phyloP scores from a whole-genome alignment of 2,113 vertebrate genomes.

The Stegastes partitus region DNA sequence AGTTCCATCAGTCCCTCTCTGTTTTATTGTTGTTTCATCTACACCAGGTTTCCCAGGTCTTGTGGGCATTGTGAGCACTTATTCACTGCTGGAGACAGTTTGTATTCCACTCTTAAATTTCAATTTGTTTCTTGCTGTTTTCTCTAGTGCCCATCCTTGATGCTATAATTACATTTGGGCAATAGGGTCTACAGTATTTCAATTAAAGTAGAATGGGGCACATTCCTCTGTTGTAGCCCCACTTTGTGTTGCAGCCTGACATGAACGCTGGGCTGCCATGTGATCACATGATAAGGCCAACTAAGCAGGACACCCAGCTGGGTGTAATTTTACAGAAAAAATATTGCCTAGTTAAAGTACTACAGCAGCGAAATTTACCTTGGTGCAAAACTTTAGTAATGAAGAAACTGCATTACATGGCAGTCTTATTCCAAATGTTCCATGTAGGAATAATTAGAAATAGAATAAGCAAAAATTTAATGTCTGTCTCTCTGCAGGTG shows the following conservation, averaged over 20 bases:
- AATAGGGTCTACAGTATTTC: constrained; percentile 71
- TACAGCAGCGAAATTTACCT: constrained; percentile 72
- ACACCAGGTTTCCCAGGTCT: constrained; percentile 41
- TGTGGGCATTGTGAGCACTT: constrained; percentile 61
- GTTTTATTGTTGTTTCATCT: constrained; percentile 26
- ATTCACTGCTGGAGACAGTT: constrained; percentile 73
- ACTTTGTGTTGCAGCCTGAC: constrained; percentile 50
- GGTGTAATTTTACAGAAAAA: constrained; percentile 72
- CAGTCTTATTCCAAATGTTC: constrained; percentile 79
- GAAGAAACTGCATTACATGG: constrained; percentile 77
- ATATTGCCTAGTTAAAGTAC: constrained; percentile 75
- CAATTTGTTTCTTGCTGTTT: constrained; percentile 77
- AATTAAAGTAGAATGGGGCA: constrained; percentile 72
- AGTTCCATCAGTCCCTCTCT: background rate
- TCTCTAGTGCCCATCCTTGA: constrained; percentile 70
- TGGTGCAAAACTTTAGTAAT: constrained; percentile 77
- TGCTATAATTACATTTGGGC: constrained; percentile 80
- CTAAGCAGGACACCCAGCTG: constrained; percentile 72
- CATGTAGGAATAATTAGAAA: constrained; percentile 81
- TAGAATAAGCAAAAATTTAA: constrained; percentile 78
- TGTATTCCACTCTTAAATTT: constrained; percentile 76
- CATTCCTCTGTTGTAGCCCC: constrained; percentile 48
- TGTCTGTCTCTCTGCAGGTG: constrained; percentile 81
- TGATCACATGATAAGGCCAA: constrained; percentile 58
- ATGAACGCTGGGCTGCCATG: constrained; percentile 45